phyloP scores from a whole-genome alignment of 2,113 vertebrate genomes.

The Axis porcinus region DNA sequence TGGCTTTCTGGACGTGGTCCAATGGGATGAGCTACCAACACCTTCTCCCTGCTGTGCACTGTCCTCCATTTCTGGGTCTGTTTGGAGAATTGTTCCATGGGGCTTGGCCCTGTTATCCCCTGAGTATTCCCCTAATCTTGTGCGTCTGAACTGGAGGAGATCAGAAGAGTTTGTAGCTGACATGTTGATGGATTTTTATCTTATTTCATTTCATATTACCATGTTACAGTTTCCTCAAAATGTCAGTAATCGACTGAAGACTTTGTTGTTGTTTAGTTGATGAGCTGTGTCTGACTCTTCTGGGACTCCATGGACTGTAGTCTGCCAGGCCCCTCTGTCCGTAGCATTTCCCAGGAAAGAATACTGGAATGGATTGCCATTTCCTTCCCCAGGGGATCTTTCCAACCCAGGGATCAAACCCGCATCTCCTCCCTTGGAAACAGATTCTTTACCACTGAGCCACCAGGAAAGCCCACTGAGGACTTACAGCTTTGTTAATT shows the following conservation, averaged over 20 bases:
- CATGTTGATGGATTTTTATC: not conserved
- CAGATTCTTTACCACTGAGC: not conserved
- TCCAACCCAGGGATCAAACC: not conserved
- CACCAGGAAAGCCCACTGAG: not conserved
- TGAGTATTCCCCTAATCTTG: fast-evolving
- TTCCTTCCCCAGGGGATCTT: not conserved
- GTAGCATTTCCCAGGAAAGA: not conserved
- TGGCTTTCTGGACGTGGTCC: fast-evolving
- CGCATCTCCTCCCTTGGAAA: not conserved
- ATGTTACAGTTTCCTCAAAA: not conserved
- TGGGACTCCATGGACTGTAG: not conserved
- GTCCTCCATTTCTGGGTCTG: not conserved
- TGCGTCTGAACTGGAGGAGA: not conserved
- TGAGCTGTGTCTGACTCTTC: not conserved
- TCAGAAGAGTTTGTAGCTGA: not conserved
- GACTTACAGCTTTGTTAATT: not conserved
- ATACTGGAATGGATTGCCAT: not conserved
- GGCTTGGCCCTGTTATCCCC: not conserved
- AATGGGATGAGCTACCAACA: not conserved
- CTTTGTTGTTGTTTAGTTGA: not conserved
- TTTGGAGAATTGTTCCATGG: fast-evolving
- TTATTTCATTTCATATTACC: not conserved
- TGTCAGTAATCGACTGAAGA: not conserved
- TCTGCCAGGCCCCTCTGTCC: not conserved
- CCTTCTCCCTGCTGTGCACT: too few relatives aligned